Evolutionary conservation across 2,797 vertebrate species (phyloP).

Genomic region (Pseudochromis fuscus): DNA sequence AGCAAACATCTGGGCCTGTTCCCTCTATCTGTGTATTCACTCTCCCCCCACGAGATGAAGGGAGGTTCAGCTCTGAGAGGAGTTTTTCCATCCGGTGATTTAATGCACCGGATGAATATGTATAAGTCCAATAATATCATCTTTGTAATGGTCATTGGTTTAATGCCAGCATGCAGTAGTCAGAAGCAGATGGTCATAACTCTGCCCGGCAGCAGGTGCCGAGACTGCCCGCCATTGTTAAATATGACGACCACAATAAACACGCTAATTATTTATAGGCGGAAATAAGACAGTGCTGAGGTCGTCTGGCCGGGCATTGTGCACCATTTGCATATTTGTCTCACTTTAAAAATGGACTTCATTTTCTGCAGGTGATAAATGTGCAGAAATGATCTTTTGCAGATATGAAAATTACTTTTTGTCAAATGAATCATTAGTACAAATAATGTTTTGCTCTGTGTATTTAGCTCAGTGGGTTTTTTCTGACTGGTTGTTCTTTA

Average conservation of each 20-base stretch:
- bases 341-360: conserved; percentile 16
- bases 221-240: conserved; percentile 62
- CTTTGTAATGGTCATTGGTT: conserved; percentile 69
- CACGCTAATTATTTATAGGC: conserved; percentile 65
- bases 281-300: conserved; percentile 35
- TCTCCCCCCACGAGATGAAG: conserved; percentile 37
- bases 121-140: conserved; percentile 67
- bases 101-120: conserved; percentile 68
- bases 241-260: conserved; percentile 67
- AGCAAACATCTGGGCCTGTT: conserved; percentile 60
- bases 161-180: conserved; percentile 66
- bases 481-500: conserved; percentile 2
- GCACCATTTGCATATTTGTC: conserved; percentile 50
- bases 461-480: not conserved
- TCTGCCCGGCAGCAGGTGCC: conserved; percentile 66
- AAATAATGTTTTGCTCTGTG: conserved; percentile 20
- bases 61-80: conserved; percentile 32
- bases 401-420: conserved; percentile 11
- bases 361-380: conserved; percentile 20
- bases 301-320: conserved; percentile 1
- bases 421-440: conserved; percentile 17
- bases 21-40: conserved; percentile 45
- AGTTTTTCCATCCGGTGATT: conserved; percentile 61
- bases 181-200: conserved; percentile 66
- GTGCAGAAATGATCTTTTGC: conserved; percentile 21